Evolutionary conservation across 2,113 vertebrate species (phyloP).

Genomic region (Sceloporus undulatus): DNA sequence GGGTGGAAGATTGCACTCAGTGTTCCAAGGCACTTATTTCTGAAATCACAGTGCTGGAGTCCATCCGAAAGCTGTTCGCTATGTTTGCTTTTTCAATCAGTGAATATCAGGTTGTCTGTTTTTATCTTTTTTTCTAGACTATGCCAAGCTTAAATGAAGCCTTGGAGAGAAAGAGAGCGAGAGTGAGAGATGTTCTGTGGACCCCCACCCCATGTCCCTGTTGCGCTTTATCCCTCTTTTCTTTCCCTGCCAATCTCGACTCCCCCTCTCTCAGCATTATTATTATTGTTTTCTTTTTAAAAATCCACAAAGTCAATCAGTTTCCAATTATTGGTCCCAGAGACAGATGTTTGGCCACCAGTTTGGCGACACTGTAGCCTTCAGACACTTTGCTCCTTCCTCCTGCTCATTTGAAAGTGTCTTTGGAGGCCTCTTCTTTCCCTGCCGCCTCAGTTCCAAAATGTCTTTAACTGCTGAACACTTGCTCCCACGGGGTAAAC

Average conservation of each 20-base stretch:
- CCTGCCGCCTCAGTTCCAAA: constrained; percentile 63
- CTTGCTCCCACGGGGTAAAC: constrained; percentile 74
- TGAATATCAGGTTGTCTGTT: constrained; percentile 57
- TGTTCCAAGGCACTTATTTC: constrained; percentile 69
- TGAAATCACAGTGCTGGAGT: constrained; percentile 49
- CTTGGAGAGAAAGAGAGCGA: constrained; percentile 54
- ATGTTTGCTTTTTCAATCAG: constrained; percentile 72
- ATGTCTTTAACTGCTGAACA: constrained; percentile 66
- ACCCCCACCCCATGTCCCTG: constrained; percentile 1
- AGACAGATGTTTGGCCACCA: constrained; percentile 66
- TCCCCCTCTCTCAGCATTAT: constrained; percentile 1
- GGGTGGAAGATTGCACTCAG: constrained; percentile 69
- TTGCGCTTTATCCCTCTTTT: constrained; percentile 39
- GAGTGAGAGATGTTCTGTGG: constrained; percentile 48
- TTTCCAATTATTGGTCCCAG: constrained; percentile 65
- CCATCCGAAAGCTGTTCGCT: constrained; percentile 60
- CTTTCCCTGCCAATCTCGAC: not conserved
- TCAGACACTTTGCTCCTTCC: constrained; percentile 62
- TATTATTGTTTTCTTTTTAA: constrained; percentile 32
- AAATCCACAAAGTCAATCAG: constrained; percentile 61
- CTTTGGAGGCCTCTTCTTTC: constrained; percentile 63
- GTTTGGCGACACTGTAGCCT: constrained; percentile 46
- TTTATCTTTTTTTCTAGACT: constrained; percentile 38
- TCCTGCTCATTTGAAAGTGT: constrained; percentile 62
- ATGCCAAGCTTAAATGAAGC: constrained; percentile 63